phyloP scores from a whole-genome alignment of 1,140 invertebrate species.

The Nasonia longicornis region DNA sequence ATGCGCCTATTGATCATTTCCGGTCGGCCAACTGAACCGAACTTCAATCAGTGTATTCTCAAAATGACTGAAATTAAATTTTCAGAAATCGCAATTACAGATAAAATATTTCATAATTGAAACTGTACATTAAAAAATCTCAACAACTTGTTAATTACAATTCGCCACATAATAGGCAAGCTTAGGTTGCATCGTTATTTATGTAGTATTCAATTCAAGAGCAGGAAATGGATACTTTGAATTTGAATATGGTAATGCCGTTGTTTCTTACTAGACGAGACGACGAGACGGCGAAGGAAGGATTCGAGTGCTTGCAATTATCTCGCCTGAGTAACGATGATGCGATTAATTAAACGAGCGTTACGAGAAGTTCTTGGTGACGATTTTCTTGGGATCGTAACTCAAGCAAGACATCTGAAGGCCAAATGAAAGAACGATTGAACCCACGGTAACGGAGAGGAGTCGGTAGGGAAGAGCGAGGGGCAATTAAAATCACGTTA shows the following conservation, averaged over 20 bases:
- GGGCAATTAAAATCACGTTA: constrained; percentile 32
- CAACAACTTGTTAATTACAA: no score
- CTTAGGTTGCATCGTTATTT: no score
- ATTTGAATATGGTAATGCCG: background rate
- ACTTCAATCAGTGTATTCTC: constrained; percentile 33
- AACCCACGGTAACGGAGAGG: constrained; percentile 25
- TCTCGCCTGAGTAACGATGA: constrained; percentile 26
- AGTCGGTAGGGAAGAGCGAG: background rate
- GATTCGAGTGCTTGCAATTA: constrained; percentile 33
- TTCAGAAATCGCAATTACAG: no score
- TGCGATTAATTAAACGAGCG: constrained; percentile 49
- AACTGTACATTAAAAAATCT: no score
- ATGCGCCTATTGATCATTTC: constrained; percentile 31
- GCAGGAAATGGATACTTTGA: background rate
- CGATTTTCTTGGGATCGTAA: constrained; percentile 31
- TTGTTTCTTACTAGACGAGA: background rate
- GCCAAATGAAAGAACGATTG: constrained; percentile 37
- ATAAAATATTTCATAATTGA: no score
- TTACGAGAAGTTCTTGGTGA: constrained; percentile 32
- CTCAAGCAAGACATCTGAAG: constrained; percentile 20
- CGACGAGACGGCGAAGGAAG: no score
- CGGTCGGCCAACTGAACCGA: constrained; percentile 19
- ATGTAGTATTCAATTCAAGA: no score
- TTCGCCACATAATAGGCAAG: no score
- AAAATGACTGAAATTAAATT: constrained; percentile 2